Base-by-base conservation (phyloP, 2,113 vertebrate genomes). In the Copsychus sechellarum region DNA sequence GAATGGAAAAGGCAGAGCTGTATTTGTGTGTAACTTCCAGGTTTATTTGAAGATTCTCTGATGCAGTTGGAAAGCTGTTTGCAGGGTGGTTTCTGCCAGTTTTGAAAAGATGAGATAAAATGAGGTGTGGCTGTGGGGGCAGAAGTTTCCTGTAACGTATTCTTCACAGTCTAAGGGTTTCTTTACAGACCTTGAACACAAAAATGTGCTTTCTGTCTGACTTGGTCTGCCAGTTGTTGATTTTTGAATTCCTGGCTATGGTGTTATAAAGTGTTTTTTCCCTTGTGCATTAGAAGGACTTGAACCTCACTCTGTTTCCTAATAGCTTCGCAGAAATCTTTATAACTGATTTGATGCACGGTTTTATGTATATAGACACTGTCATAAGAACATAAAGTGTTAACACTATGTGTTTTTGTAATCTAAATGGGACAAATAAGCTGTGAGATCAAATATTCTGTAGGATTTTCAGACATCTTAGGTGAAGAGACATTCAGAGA, bases 41-140 rank as follows among this genome's bases (percentile, higher is more conserved):
- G 23, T 69, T 50, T 54, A 34, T 74, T 56, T 88, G 58, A 50
- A 80, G 62, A 11, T 38, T 86, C 36, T 72, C 53, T 81, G 84
- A 19, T 82, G 58, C 73, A 89, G 12, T 5, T 31, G n/a, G 43
- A 81, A 74, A 92, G 57, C 40, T 85, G 33, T 82, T 92, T 87
- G 31, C 42, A 62, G 67, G 57, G 14, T 80, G 54, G 42, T 51
- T 93, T 90, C 26, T 83, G 64, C 22, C 38, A 47, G 36, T 67
- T 90, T 57, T 65, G 56, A 64, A 48, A 70, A 86, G 90, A 92
- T 86, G 47, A 83, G 92, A 54, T 83, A 92, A 96, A 88, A 50
- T 67, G 60, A 93, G 72, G 22, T 67, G 47, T 22, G 48, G 31
- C 34, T 86, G 70, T 43, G 88, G 76, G 82, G 77, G 67, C 50